Conservation (phyloP, 2,113 vertebrate species). For the Hystrix cristata region DNA sequence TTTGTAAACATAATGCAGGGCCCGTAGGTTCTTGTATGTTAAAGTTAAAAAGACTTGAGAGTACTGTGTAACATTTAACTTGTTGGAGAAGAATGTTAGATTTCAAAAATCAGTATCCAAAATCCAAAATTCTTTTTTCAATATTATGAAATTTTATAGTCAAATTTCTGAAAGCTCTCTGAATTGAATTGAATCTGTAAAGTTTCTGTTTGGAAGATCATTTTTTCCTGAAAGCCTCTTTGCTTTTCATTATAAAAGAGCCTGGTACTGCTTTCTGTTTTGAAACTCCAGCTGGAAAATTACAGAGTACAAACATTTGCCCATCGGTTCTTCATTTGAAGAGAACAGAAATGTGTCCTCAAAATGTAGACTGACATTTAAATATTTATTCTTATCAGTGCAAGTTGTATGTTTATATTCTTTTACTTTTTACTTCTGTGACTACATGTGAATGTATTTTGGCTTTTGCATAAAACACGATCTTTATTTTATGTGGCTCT, state of each 20-base stretch:
- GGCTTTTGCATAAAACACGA: slow-evolving; percentile 31
- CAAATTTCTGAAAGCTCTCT: slow-evolving; percentile 70
- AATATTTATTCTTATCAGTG: not conserved
- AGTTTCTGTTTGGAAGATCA: slow-evolving; percentile 77
- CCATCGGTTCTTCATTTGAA: slow-evolving; percentile 61
- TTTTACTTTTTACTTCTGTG: slow-evolving; percentile 50
- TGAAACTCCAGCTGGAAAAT: slow-evolving; percentile 80
- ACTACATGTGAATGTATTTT: not conserved
- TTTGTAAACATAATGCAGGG: not conserved
- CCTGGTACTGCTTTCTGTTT: slow-evolving; percentile 86
- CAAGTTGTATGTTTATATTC: not conserved
- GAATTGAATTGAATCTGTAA: slow-evolving; percentile 66
- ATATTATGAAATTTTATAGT: slow-evolving; percentile 67
- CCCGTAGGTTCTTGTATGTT: slow-evolving; percentile 41
- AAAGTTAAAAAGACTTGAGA: slow-evolving; percentile 54
- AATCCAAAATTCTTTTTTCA: slow-evolving; percentile 16
- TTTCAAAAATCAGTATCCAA: slow-evolving; percentile 35
- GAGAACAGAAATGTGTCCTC: slow-evolving; percentile 49
- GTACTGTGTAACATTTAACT: slow-evolving; percentile 11
- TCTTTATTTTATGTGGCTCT: slow-evolving; percentile 55
- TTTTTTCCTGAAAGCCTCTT: slow-evolving; percentile 81
- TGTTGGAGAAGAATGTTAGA: slow-evolving; percentile 11
- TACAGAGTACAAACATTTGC: slow-evolving; percentile 59
- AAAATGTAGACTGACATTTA: slow-evolving; percentile 15
- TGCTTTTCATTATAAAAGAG: slow-evolving; percentile 82